phyloP scores from a whole-genome alignment of 2,113 vertebrate species.

The Progne subis region DNA sequence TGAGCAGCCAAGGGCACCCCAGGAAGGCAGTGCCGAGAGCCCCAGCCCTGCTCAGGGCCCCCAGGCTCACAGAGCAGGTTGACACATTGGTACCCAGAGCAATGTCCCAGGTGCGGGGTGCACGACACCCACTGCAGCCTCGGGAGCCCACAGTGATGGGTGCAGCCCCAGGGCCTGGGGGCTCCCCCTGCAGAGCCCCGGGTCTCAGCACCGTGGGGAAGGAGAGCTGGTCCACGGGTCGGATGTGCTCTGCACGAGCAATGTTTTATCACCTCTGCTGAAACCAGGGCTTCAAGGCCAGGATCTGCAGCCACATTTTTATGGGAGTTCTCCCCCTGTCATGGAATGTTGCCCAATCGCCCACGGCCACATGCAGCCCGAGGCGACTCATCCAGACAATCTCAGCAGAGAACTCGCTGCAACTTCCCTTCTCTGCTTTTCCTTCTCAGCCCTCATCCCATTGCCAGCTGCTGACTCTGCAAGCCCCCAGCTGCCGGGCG shows the following conservation, averaged over 20 bases:
- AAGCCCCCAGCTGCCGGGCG: neutral
- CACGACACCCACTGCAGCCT: neutral
- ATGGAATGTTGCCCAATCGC: neutral
- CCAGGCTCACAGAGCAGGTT: neutral
- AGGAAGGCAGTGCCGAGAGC: neutral
- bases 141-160: neutral
- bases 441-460: neutral
- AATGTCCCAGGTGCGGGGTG: neutral
- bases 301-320: fast-evolving
- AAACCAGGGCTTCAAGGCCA: neutral
- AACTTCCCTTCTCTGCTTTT: neutral
- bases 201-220: fast-evolving
- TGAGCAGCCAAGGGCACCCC: neutral
- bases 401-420: neutral
- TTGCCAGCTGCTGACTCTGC: neutral
- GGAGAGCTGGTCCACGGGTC: neutral
- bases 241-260: fast-evolving
- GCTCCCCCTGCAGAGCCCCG: fast-evolving
- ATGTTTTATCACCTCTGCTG: neutral
- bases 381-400: neutral
- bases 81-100: neutral
- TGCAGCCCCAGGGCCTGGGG: neutral
- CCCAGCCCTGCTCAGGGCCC: neutral
- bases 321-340: fast-evolving
- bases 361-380: neutral